A percentile compares a stretch with the other conserved stretches of the same genome.
These are phyloP conservation scores for Leptodactylus fallax DNA, from an alignment of 2,797 vertebrate genomes.

Conservation along the genomic window DNA sequence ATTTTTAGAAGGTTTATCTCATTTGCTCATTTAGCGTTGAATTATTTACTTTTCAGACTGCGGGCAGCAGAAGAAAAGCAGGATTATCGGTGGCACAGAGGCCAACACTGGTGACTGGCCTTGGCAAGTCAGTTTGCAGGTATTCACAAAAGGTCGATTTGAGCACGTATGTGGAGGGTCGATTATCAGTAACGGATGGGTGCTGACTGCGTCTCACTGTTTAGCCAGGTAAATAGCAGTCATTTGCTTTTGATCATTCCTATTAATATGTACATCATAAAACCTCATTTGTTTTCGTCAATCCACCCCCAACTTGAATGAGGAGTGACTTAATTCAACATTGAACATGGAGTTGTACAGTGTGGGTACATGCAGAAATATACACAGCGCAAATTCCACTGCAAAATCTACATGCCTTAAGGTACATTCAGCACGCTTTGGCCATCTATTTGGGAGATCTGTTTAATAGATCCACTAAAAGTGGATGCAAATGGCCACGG, in stretches of 20 bases:
- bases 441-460: too few species aligned
- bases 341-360: too few species aligned
- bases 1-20: background rate
- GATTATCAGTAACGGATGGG: conserved; percentile 84
- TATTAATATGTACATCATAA: too few species aligned
- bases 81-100: conserved; percentile 85
- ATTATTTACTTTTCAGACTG: conserved; percentile 78
- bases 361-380: too few species aligned
- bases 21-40: background rate
- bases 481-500: too few species aligned
- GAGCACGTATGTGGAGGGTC: conserved; percentile 86
- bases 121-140: conserved; percentile 90
- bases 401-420: too few species aligned
- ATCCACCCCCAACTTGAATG: too few species aligned
- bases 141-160: conserved; percentile 48
- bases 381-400: too few species aligned
- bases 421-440: too few species aligned
- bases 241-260: background rate
- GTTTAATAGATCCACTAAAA: too few species aligned
- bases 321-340: too few species aligned
- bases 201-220: conserved; percentile 90
- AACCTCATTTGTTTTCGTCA: too few species aligned
- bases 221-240: conserved; percentile 82
- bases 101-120: conserved; percentile 83
- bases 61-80: conserved; percentile 77